Conservation (phyloP, 2,797 vertebrate genomes). For the Notolepis coatsorum region DNA sequence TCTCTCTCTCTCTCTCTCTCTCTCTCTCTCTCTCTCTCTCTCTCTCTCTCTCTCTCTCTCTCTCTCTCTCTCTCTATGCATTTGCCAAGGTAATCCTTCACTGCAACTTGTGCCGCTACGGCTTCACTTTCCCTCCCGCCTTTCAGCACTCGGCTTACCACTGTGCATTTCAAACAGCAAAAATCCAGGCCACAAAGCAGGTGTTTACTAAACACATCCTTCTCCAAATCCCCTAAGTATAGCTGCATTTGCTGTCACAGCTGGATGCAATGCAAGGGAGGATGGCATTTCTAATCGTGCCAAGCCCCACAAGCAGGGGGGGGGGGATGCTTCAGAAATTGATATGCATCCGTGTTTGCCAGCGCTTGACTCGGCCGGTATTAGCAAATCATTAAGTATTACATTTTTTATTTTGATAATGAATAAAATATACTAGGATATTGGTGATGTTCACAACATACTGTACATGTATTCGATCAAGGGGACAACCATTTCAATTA, state of each 20-base stretch:
- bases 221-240: conserved; percentile 5
- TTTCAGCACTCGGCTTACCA: conserved; percentile 16
- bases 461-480: no score
- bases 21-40: no score
- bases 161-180: background rate
- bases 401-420: no score
- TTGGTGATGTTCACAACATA: no score
- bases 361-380: background rate
- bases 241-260: background rate
- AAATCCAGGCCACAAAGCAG: conserved; percentile 3
- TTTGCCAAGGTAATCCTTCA: conserved; percentile 27
- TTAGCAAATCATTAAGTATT: no score
- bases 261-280: background rate
- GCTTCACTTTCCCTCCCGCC: background rate
- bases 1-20: no score
- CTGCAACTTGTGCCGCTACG: background rate
- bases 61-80: conserved; percentile 2
- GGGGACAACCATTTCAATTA: no score
- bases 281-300: background rate
- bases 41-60: background rate
- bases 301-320: background rate
- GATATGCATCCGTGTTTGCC: background rate
- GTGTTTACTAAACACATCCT: background rate
- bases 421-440: no score
- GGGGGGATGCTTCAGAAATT: background rate